Evolutionary conservation across 53 echinoderm and acorn worm genomes (phyloP).

Genomic region (Actinopyga echinites): DNA sequence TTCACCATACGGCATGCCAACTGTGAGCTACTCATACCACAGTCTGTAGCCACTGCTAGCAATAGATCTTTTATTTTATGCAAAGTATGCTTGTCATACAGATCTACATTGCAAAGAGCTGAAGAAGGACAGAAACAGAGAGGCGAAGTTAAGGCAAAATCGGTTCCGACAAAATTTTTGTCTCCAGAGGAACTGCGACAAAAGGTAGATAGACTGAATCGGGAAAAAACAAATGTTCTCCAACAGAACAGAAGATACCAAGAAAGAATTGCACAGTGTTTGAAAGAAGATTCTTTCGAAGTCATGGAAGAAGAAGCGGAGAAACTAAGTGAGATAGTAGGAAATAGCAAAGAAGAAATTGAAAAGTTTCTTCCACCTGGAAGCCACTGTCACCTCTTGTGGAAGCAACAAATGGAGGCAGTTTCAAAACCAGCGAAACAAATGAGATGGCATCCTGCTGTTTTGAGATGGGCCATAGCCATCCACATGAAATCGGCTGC

Average conservation of each 20-base stretch:
- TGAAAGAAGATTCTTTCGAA: neutral
- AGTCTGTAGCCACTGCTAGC: neutral
- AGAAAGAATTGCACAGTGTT: neutral
- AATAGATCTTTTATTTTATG: neutral
- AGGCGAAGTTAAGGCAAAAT: neutral
- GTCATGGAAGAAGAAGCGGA: neutral
- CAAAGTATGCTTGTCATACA: neutral
- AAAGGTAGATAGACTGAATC: neutral
- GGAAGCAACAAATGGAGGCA: too few relatives aligned
- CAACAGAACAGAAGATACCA: neutral
- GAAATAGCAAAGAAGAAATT: neutral
- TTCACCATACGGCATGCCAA: neutral
- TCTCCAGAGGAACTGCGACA: neutral
- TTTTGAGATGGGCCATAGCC: conserved; percentile 31
- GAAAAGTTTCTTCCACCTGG: neutral
- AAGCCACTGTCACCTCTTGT: neutral
- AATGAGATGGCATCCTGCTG: conserved; percentile 30
- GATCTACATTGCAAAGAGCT: neutral
- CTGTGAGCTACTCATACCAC: neutral
- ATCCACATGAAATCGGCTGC: conserved; percentile 36
- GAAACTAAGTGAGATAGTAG: neutral
- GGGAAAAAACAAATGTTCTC: neutral
- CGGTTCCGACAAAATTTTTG: neutral
- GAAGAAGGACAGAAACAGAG: neutral
- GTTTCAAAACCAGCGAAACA: neutral